Evolutionary conservation across 2,113 vertebrate genomes (phyloP).

Genomic region (Eidolon helvum): DNA sequence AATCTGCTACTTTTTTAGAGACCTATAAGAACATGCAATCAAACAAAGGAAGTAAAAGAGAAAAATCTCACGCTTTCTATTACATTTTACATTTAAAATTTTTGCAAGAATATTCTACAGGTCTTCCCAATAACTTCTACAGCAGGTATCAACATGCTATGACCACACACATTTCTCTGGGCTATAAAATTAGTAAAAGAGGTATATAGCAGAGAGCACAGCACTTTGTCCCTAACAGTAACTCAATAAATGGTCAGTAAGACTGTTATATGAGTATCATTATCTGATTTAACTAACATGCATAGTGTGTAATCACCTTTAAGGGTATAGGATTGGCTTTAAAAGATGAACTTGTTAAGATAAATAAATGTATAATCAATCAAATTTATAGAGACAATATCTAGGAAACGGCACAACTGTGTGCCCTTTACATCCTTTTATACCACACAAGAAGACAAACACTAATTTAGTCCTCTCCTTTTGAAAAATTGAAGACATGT

Average conservation of each 20-base stretch:
- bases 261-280: neutral
- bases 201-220: neutral
- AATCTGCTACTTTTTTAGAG: slow-evolving; percentile 98
- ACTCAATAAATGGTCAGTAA: neutral
- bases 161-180: neutral
- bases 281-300: neutral
- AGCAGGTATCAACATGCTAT: neutral
- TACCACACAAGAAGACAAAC: neutral
- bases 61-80: neutral
- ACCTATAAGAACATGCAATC: slow-evolving; percentile 86
- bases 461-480: neutral
- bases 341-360: neutral
- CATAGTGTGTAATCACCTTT: neutral
- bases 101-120: neutral
- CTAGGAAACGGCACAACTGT: neutral
- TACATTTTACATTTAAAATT: slow-evolving; percentile 21
- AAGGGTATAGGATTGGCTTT: neutral
- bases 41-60: slow-evolving; percentile 46
- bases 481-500: neutral
- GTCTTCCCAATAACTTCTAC: neutral
- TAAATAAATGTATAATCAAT: neutral
- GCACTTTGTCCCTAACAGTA: neutral
- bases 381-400: neutral
- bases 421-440: neutral
- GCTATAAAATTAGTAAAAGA: neutral